Evolutionary conservation across 1,140 invertebrate genomes (phyloP).

Genomic region (Solen grandis): DNA sequence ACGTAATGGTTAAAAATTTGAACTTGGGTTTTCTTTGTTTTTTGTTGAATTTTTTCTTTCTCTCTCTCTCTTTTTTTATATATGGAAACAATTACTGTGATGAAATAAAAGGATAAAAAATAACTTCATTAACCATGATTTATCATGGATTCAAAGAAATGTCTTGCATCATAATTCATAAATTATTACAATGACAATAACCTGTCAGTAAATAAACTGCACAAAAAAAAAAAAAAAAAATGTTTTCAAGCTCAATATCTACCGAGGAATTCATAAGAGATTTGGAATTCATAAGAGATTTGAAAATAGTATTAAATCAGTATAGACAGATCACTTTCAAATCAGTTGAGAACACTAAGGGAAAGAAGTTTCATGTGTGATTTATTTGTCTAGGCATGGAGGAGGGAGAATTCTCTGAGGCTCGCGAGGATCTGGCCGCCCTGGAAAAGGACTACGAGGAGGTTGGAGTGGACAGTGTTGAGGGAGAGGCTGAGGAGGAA

Average conservation of each 20-base stretch:
- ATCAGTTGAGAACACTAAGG: not conserved
- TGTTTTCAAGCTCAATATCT: no score
- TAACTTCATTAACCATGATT: no score
- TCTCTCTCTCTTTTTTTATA: not conserved
- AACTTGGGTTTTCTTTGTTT: no score
- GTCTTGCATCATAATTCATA: no score
- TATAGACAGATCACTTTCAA: not conserved
- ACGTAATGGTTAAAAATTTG: not conserved
- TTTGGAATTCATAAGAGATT: not conserved
- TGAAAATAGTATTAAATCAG: not conserved
- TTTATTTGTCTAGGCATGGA: constrained; percentile 79
- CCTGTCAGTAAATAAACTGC: no score
- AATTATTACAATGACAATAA: no score
- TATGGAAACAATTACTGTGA: no score
- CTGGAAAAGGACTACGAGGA: constrained; percentile 83
- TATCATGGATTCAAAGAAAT: no score
- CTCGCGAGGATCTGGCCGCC: constrained; percentile 88
- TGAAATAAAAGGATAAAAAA: no score
- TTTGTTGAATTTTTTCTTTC: not conserved
- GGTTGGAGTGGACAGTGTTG: constrained; percentile 84
- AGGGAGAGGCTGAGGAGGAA: constrained; percentile 67
- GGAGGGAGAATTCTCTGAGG: constrained; percentile 89
- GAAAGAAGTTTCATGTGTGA: not conserved
- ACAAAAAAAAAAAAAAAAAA: no score
- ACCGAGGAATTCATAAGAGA: not conserved